Evolutionary conservation across 2,797 vertebrate genomes (phyloP).

Genomic region (Sternarchorhynchus goeldii): DNA sequence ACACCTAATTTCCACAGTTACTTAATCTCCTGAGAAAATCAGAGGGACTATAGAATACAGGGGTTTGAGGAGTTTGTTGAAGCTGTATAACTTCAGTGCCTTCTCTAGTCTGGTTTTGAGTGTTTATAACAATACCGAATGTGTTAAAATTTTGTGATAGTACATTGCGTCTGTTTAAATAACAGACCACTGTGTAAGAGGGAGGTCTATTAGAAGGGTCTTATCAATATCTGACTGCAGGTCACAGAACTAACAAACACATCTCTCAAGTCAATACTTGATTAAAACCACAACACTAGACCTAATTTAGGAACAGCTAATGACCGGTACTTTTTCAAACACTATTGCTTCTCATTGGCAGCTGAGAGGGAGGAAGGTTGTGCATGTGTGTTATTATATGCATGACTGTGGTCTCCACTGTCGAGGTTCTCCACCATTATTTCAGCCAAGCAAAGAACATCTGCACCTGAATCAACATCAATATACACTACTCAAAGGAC

Average conservation of each 20-base stretch:
- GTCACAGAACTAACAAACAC: not conserved
- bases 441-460: conserved; percentile 34
- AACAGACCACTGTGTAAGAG: not conserved
- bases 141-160: too few relatives aligned
- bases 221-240: conserved; percentile 34
- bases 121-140: too few relatives aligned
- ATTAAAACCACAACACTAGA: conserved; percentile 18
- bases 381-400: conserved; percentile 3
- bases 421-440: conserved; percentile 6
- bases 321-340: not conserved
- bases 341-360: not conserved
- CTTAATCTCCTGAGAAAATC: not conserved
- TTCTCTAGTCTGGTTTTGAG: too few relatives aligned
- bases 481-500: conserved; percentile 26
- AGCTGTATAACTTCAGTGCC: too few relatives aligned
- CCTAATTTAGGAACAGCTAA: not conserved
- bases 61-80: too few relatives aligned
- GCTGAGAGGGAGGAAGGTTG: not conserved
- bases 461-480: conserved; percentile 47
- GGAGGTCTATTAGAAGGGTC: not conserved
- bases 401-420: not conserved
- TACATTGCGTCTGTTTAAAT: not conserved
- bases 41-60: not conserved
- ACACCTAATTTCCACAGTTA: not conserved
- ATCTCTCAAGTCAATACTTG: conserved; percentile 29